Evolutionary conservation across 2,888 invertebrate genomes (phyloP), one percentile per base, ranked within the genome.

Genomic region (Andricus quercusramuli): DNA sequence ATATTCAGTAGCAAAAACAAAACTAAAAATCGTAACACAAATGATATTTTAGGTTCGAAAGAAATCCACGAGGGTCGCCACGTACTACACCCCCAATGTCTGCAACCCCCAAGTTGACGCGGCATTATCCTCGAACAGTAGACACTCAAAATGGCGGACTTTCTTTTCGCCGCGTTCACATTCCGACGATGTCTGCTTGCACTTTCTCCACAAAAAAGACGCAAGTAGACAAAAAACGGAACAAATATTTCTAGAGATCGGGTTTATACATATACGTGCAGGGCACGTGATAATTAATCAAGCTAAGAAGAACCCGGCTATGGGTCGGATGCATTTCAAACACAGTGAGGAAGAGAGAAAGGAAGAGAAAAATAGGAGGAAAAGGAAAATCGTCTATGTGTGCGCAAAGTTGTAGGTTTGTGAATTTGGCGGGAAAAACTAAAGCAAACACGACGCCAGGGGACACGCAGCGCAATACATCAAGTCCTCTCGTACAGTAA

Each of bases 381-480:
- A 59, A 59, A 59, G 11, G 13, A 59, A 59, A 22, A 22, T 59
- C 65, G 64, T 37, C 64, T 77, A 59, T 77, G 67, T 47, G 78
- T 64, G 67, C 77, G 64, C 51, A 77, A 80, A 79, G 81, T 79
- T 78, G 87, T 87, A 89, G 89, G 89, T 84, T 85, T 85, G 88
- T 84, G 87, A 90, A 90, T 92, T 91, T 90, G 90, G 91, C 92
- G 92, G 91, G 91, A 91, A 92, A 91, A 90, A 90, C 89, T 89
- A 89, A 90, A 89, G 89, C 88, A 89, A 90, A 92, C 88, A 89
- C 87, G 85, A 86, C 85, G 87, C 86, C 85, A 86, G 87, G 88
- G 86, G 88, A 88, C 87, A 87, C 88, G 86, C 87, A 86, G 84
- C 83, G 90, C 90, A 85, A 91, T 91, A 89, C 88, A 92, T 92